phyloP scores from a whole-genome alignment of 2,888 invertebrate genomes.

The Stenodema calcarata region DNA sequence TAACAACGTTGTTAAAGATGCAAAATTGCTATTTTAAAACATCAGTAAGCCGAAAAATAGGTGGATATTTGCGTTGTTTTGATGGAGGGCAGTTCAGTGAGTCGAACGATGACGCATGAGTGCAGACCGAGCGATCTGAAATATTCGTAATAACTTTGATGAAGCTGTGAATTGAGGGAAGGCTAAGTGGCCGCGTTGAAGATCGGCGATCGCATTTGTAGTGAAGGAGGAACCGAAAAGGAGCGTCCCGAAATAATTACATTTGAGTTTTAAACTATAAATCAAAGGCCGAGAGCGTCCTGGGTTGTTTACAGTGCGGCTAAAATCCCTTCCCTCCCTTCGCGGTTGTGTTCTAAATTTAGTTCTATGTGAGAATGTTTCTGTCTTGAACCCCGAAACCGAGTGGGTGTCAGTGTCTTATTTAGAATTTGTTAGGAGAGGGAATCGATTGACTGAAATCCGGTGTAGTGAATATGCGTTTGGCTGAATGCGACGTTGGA shows the following conservation, averaged over 20 bases:
- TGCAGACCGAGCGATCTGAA: no score
- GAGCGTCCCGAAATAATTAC: constrained; percentile 38
- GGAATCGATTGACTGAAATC: neutral
- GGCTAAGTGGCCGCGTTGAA: no score
- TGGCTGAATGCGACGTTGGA: no score
- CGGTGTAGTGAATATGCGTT: no score
- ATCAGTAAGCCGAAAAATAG: no score
- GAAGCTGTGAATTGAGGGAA: no score
- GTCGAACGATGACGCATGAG: no score
- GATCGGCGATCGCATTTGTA: neutral
- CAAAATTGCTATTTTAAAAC: no score
- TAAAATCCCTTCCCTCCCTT: constrained; percentile 16
- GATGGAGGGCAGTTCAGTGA: no score
- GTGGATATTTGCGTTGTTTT: no score
- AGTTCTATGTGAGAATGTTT: neutral
- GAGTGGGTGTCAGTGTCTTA: neutral
- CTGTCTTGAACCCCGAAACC: neutral
- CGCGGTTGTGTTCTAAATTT: constrained; percentile 7
- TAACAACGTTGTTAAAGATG: no score
- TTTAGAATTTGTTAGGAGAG: neutral
- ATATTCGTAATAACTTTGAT: no score
- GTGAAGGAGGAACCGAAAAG: neutral
- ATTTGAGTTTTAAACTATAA: constrained; percentile 41
- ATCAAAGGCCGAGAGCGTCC: constrained; percentile 16
- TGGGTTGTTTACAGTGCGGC: constrained; percentile 38